A percentile compares a stretch with the other conserved stretches of the same genome.
These are phyloP conservation scores for Neogale vison DNA, from an alignment of 2,113 vertebrate genomes.

Conservation along the genomic window DNA sequence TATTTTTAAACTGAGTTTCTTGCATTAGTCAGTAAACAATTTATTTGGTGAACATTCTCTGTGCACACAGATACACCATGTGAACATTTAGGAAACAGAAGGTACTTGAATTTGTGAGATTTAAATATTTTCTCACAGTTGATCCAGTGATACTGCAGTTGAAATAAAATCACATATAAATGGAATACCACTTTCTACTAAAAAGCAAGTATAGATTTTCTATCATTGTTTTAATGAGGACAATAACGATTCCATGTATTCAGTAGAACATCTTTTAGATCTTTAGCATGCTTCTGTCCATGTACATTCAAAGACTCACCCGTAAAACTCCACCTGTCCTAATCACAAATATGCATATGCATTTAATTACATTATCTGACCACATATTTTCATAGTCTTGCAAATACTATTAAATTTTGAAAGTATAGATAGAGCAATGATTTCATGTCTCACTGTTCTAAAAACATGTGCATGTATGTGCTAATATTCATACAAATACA, in stretches of 20 bases:
- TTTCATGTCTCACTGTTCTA: background rate
- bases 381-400: conserved; percentile 39
- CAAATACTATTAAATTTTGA: conserved; percentile 36
- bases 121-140: conserved; percentile 80
- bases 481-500: background rate
- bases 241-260: background rate
- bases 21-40: conserved; percentile 71
- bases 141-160: conserved; percentile 63
- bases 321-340: background rate
- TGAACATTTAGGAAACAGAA: conserved; percentile 75
- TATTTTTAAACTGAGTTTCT: conserved; percentile 71
- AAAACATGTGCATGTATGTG: background rate
- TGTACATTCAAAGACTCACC: background rate
- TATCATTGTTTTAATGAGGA: conserved; percentile 60
- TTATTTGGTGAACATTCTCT: conserved; percentile 71
- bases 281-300: background rate
- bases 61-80: conserved; percentile 53
- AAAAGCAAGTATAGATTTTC: conserved; percentile 62
- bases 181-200: conserved; percentile 51
- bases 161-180: conserved; percentile 74
- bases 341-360: background rate
- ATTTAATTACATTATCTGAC: conserved; percentile 31
- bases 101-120: conserved; percentile 74
- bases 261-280: background rate
- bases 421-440: background rate